Percentiles rank a stretch among this genome's conserved stretches.
Conservation (phyloP, 2,113 vertebrate species). For the Recurvirostra avosetta region DNA sequence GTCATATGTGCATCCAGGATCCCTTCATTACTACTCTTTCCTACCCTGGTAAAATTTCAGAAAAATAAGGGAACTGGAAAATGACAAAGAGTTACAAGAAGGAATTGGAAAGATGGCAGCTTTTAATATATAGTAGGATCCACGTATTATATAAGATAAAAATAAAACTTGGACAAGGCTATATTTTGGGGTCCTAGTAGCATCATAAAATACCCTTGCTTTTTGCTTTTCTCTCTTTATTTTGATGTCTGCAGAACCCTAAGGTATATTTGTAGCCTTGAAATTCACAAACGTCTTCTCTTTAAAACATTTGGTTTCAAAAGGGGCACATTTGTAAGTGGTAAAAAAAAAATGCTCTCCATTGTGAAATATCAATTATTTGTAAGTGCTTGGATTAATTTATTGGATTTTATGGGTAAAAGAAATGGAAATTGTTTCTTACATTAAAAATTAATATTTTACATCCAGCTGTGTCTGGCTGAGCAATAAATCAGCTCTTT, state of each 20-base stretch:
- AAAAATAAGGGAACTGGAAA: not conserved
- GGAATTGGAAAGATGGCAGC: not conserved
- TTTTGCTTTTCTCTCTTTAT: slow-evolving; percentile 53
- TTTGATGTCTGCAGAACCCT: slow-evolving; percentile 30
- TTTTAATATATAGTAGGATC: slow-evolving; percentile 5
- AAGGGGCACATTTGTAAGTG: not conserved
- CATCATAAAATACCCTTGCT: slow-evolving; percentile 29
- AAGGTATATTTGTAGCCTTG: slow-evolving; percentile 20
- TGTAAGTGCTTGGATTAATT: slow-evolving; percentile 50
- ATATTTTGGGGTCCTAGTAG: slow-evolving; percentile 29
- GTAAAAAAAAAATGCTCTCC: not conserved
- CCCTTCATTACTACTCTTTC: not conserved
- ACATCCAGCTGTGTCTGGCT: slow-evolving; percentile 58
- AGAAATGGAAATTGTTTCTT: slow-evolving; percentile 64
- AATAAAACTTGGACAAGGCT: slow-evolving; percentile 33
- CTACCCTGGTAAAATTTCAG: not conserved
- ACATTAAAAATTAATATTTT: slow-evolving; percentile 72
- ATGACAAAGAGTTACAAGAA: not conserved
- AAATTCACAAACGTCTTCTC: slow-evolving; percentile 21
- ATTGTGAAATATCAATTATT: slow-evolving; percentile 56
- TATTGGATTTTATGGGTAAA: slow-evolving; percentile 60
- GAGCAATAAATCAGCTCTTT: slow-evolving; percentile 58
- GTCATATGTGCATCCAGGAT: not conserved
- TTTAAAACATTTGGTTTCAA: slow-evolving; percentile 31
- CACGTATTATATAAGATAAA: slow-evolving; percentile 31